Evolutionary conservation across 1,140 invertebrate genomes (phyloP).

Genomic region (Anagrus nilaparvatae): DNA sequence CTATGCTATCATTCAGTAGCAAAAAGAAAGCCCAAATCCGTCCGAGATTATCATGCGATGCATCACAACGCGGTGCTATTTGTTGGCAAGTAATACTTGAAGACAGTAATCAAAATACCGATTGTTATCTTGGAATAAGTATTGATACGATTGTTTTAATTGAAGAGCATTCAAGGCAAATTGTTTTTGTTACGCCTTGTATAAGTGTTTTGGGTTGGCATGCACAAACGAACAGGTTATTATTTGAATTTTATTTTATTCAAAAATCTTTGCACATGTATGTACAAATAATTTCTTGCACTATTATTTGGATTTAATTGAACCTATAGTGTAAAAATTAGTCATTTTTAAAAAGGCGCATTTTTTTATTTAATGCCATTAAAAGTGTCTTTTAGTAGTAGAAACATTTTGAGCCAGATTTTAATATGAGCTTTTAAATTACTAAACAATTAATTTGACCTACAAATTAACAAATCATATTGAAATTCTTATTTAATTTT

Average conservation of each 20-base stretch:
- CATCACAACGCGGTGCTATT: conserved; percentile 59
- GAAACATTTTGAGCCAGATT: too few species aligned
- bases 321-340: too few species aligned
- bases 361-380: too few species aligned
- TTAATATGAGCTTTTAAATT: too few species aligned
- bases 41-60: conserved; percentile 57
- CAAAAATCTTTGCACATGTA: too few species aligned
- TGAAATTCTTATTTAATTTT: conserved; percentile 9
- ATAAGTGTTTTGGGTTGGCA: conserved; percentile 77
- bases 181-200: conserved; percentile 79
- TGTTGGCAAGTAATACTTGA: conserved; percentile 68
- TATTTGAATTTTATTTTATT: too few species aligned
- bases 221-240: conserved; percentile 52
- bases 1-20: conserved; percentile 58
- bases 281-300: too few species aligned
- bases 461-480: too few species aligned
- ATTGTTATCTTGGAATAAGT: conserved; percentile 81
- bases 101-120: conserved; percentile 57
- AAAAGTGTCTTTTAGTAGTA: too few species aligned
- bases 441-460: too few species aligned
- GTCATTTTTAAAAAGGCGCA: too few species aligned
- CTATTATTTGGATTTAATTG: too few species aligned
- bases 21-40: conserved; percentile 60
- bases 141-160: conserved; percentile 78
- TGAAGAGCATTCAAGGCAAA: conserved; percentile 71